Evolutionary conservation across 2,888 invertebrate genomes (phyloP), one percentile per base, ranked within the genome.

Genomic region (Nemotelus nigrinus): DNA sequence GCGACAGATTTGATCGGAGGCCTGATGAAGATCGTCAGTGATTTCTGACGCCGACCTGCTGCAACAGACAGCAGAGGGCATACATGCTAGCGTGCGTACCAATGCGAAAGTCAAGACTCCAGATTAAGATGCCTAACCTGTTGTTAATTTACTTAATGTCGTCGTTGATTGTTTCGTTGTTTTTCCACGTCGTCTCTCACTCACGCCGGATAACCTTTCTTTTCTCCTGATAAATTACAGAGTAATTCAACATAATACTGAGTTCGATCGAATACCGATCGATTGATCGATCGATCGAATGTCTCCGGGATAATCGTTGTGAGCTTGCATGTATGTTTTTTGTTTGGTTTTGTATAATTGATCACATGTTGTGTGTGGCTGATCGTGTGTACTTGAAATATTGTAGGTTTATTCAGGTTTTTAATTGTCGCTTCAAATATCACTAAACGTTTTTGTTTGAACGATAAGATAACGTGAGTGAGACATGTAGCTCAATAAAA

Each of bases 121-220:
- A 65, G 65, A 68, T 68, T 68, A 48, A 53, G 48, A 68, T 68
- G 68, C 48, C 68, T 25, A 68, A 68, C 68, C 68, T 68, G 68
- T 68, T 68, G 68, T 68, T 68, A 68, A 68, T 68, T 68, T 48
- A 68, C 68, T 68, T 50, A 68, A 68, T 68, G 68, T 68, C 68
- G 68, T 41, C 68, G 68, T 68, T 50, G 53, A 50, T 68, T 68
- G 68, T 68, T 53, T 48, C 25, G 25, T 68, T 68, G 53, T 68
- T 68, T 25, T 25, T 25, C 25, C 25, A 25, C 25, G 25, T 25
- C 25, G 25, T 25, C 25, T 25, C 25, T 25, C 25, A 25, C 25
- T 25, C 25, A 25, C 1, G 25, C 25, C 25, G 25, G 47, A 65
- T 65, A 44, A 65, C 53, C 68, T 53, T 68, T 53, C 53, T 68